These are phyloP conservation scores for Epiblema foenella DNA, from an alignment of 2,888 invertebrate genomes.

Conservation along the genomic window DNA sequence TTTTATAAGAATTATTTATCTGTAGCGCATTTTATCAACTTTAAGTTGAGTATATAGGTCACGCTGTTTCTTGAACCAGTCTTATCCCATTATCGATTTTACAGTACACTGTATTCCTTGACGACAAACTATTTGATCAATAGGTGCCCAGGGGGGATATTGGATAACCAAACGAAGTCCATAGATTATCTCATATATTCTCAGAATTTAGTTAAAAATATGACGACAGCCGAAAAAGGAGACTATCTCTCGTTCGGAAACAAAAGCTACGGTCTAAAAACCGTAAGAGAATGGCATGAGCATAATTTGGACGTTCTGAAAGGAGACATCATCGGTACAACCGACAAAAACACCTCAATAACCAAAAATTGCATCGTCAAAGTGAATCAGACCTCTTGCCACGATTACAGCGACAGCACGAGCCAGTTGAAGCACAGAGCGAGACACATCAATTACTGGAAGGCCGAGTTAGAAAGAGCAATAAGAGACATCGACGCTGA, in stretches of 20 bases:
- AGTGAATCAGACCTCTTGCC: slow-evolving; percentile 75
- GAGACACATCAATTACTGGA: slow-evolving; percentile 79
- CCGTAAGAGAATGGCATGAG: slow-evolving; percentile 70
- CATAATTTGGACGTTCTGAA: slow-evolving; percentile 71
- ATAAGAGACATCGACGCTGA: slow-evolving; percentile 76
- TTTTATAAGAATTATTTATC: too few species aligned
- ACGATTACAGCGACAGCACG: slow-evolving; percentile 73
- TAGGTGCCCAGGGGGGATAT: background rate
- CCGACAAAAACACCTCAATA: slow-evolving; percentile 72
- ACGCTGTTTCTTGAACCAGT: background rate
- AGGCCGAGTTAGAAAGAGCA: slow-evolving; percentile 74
- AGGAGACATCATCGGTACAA: slow-evolving; percentile 75
- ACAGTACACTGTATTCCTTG: slow-evolving; percentile 6
- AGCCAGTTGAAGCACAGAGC: slow-evolving; percentile 73
- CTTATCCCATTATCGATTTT: slow-evolving; percentile 11
- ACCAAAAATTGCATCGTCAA: slow-evolving; percentile 78
- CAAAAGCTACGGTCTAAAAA: slow-evolving; percentile 64
- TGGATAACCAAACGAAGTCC: background rate
- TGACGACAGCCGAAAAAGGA: slow-evolving; percentile 66
- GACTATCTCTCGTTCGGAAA: slow-evolving; percentile 72
- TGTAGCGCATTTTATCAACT: too few species aligned
- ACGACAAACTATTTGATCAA: slow-evolving; percentile 14
- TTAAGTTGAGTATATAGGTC: background rate
- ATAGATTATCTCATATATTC: background rate
- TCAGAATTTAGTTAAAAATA: slow-evolving; percentile 41